Evolutionary conservation across 1,140 invertebrate genomes (phyloP).

Genomic region (Papilio glaucus): DNA sequence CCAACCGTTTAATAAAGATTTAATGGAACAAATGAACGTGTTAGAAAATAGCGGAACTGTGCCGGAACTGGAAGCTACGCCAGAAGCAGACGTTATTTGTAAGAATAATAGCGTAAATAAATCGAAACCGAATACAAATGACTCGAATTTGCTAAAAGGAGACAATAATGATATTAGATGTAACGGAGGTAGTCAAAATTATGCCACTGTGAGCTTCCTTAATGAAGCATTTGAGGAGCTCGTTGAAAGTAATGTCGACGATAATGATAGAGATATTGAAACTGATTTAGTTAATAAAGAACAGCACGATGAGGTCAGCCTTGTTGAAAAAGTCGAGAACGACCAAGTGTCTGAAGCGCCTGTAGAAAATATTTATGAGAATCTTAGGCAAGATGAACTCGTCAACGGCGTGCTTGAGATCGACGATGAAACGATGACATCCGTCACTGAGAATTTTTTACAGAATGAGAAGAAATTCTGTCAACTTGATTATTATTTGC

Average conservation of each 20-base stretch:
- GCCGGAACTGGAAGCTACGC: constrained; percentile 7
- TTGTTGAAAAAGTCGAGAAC: constrained; percentile 10
- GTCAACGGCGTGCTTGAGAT: constrained; percentile 48
- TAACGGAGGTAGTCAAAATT: constrained; percentile 68
- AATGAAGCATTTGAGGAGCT: constrained; percentile 75
- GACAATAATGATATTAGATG: constrained; percentile 43
- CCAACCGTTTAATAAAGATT: constrained; percentile 40
- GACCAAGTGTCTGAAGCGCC: constrained; percentile 29
- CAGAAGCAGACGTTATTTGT: neutral
- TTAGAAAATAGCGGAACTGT: neutral
- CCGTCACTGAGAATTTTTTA: constrained; percentile 73
- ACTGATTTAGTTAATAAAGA: constrained; percentile 13
- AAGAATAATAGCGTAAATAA: neutral
- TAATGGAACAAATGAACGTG: constrained; percentile 34
- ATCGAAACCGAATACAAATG: neutral
- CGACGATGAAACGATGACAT: constrained; percentile 54
- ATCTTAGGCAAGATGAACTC: neutral
- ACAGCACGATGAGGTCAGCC: neutral
- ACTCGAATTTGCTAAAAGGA: neutral
- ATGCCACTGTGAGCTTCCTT: constrained; percentile 72
- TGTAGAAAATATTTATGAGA: constrained; percentile 38
- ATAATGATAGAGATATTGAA: constrained; percentile 50
- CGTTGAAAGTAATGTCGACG: constrained; percentile 75
- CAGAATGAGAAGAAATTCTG: constrained; percentile 77
- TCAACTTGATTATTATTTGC: constrained; percentile 65